Evolutionary conservation across 1,140 invertebrate species (phyloP).

Genomic region (Aphelenchoides fujianensis): DNA sequence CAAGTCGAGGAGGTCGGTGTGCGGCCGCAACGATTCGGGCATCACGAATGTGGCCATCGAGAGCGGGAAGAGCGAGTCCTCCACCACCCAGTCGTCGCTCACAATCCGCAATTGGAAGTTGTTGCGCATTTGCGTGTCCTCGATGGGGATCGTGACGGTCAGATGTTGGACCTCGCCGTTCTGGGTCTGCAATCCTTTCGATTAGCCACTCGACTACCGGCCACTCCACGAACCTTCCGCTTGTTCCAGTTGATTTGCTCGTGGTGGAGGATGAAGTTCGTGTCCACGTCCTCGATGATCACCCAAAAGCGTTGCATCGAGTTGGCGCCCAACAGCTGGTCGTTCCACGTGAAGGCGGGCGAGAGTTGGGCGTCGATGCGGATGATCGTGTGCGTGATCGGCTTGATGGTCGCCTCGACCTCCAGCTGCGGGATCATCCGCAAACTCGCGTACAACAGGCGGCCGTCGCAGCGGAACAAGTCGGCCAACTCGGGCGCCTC

Average conservation of each 20-base stretch:
- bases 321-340: conserved; percentile 77
- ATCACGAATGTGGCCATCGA: conserved; percentile 85
- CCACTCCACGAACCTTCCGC: conserved; percentile 78
- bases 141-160: conserved; percentile 90
- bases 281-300: conserved; percentile 92
- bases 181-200: conserved; percentile 68
- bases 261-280: conserved; percentile 89
- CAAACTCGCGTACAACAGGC: conserved; percentile 77
- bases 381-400: conserved; percentile 83
- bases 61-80: conserved; percentile 72
- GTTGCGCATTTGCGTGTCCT: conserved; percentile 77
- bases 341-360: conserved; percentile 85
- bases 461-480: conserved; percentile 75
- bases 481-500: conserved; percentile 68
- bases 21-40: conserved; percentile 84
- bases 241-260: conserved; percentile 85
- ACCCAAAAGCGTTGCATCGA: conserved; percentile 88
- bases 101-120: conserved; percentile 85
- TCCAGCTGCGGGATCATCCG: conserved; percentile 79
- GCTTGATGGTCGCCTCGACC: conserved; percentile 80
- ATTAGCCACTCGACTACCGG: no score
- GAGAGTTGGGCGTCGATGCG: conserved; percentile 78
- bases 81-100: conserved; percentile 86
- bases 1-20: conserved; percentile 86
- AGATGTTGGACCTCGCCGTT: conserved; percentile 76